Percentiles rank a stretch among this genome's conserved stretches.
Evolutionary conservation across 2,113 vertebrate species (phyloP).

Genomic region (Dermatemys mawii): DNA sequence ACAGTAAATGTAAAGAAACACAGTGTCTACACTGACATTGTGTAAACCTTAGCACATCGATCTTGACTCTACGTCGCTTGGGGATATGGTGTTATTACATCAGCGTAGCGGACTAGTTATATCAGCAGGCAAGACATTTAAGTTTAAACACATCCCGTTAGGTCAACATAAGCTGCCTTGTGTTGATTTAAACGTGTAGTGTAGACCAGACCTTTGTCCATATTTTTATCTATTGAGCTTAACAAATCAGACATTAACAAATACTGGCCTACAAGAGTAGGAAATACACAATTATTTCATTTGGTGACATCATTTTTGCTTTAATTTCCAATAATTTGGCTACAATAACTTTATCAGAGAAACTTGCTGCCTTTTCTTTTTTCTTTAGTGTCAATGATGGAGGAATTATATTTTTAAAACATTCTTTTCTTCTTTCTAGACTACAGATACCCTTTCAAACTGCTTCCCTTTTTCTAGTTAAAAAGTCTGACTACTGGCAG

Average conservation of each 20-base stretch:
- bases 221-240: neutral
- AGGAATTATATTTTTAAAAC: neutral
- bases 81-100: neutral
- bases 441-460: neutral
- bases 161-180: neutral
- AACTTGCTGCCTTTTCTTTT: neutral
- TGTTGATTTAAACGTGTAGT: neutral
- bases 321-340: neutral
- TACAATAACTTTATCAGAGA: neutral
- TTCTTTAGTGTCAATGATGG: neutral
- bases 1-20: neutral
- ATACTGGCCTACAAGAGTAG: fast-evolving
- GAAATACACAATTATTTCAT: neutral
- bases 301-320: neutral
- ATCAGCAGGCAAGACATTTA: neutral
- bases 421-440: neutral
- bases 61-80: neutral
- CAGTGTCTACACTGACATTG: neutral
- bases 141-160: no score
- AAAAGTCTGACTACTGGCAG: neutral
- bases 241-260: neutral
- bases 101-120: neutral
- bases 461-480: neutral
- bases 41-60: neutral
- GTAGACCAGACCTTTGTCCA: neutral